Conservation (phyloP, 2,888 invertebrate species). For the Stegana nigrithorax region DNA sequence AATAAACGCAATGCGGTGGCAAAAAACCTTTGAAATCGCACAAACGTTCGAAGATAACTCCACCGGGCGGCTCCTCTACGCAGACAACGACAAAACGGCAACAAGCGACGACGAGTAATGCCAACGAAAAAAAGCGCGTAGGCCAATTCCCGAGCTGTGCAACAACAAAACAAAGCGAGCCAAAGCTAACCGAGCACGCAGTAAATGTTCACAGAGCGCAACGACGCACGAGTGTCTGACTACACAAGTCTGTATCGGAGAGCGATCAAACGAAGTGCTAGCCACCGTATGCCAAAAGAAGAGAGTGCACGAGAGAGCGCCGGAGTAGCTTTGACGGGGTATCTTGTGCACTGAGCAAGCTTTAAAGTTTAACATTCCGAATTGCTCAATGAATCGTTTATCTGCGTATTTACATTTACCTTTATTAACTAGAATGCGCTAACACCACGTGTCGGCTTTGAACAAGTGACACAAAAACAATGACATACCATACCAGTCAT, state of each 20-base stretch:
- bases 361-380: too few species aligned
- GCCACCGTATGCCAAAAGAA: neutral
- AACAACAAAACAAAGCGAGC: neutral
- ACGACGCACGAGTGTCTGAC: slow-evolving; percentile 35
- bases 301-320: neutral
- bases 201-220: slow-evolving; percentile 32
- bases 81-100: neutral
- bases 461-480: too few species aligned
- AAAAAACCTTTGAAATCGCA: slow-evolving; percentile 40
- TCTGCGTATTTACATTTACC: too few species aligned
- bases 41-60: slow-evolving; percentile 40
- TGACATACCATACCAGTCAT: too few species aligned
- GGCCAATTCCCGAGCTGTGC: neutral
- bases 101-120: neutral
- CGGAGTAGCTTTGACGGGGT: too few species aligned
- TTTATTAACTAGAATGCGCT: too few species aligned
- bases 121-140: neutral
- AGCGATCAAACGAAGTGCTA: too few species aligned
- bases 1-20: slow-evolving; percentile 54
- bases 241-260: too few species aligned
- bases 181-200: slow-evolving; percentile 30
- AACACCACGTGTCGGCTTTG: too few species aligned
- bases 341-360: too few species aligned
- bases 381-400: too few species aligned
- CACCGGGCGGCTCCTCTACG: slow-evolving; percentile 20